Base-by-base conservation (phyloP, 1,140 invertebrate genomes). In the Gonioctena quinquepunctata region DNA sequence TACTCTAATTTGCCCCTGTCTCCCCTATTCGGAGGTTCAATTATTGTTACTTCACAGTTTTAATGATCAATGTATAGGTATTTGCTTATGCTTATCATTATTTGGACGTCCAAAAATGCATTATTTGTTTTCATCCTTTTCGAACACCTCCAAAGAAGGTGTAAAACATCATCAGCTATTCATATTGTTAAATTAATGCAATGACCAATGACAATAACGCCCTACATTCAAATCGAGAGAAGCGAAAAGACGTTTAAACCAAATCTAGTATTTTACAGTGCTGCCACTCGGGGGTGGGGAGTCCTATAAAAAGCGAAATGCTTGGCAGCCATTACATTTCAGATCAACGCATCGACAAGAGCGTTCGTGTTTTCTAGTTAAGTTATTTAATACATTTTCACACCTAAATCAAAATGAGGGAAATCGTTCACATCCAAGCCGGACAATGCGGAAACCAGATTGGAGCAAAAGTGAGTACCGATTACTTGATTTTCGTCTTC, bases 381-480 rank as follows among this genome's bases (percentile, higher is more conserved):
- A 66, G 63, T 66, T 66, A 54, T 54, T 54, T 54, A 64, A 66
- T 54, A 64, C 26, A 28, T 64, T 64, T 49, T 54, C 62, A 62
- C 63, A 64, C 52, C 16, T n/a, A n/a, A n/a, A 63, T 63, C 74
- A 86, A 77, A 68, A 92, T 92, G 90, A 87, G 90, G 79, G 91
- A 92, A 87, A 92, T 92, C 79, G 90, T 92, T 72, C 91, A 92
- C 81, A 84, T 92, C 69, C 91, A 92, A 82, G 90, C 89, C 69
- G 91, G 91, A 69, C 91, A 92, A 83, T 92, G 91, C 80, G 91
- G 91, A 61, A 92, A 92, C 81, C 91, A 92, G 81, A 91, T 92
- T 76, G 90, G 90, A 77, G 88, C 90, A 3, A 92, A 92, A 86
- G 90, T 91, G 84, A 66, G 57, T 72, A 48, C 49, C 18, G 19